Evolutionary conservation across 2,888 invertebrate genomes (phyloP), one percentile per base, ranked within the genome.

Genomic region (Chrysolina americana): DNA sequence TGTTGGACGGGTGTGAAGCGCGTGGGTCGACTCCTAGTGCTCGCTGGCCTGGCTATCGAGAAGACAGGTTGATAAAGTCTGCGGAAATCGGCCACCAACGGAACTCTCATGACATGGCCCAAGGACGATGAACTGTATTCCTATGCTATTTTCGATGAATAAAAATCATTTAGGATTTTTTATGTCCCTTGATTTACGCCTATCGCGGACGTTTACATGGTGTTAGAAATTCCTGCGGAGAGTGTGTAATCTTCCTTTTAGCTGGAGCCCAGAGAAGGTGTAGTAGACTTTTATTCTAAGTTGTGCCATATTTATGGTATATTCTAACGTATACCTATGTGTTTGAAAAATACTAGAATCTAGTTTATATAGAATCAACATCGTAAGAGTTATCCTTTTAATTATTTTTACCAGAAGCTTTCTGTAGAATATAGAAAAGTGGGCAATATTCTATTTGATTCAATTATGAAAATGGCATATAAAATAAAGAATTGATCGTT

Each of bases 1-100:
- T 87, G 88, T 88, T 87, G 87, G 86, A 88, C 88, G 85, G 87
- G 88, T 88, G 88, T 87, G 86, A 85, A 21, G 23, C 86, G 87
- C 87, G 87, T 87, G 87, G 88, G 87, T 83, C 84, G 87, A 85
- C 87, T 87, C 85, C 86, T 86, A 86, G 87, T 84, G 84, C 84
- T 77, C 77, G 78, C 73, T 62, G 73, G 78, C 69, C 71, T 65
- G 74, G 73, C 76, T 77, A 75, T 79, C 74, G 76, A 75, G 80
- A 77, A 79, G 81, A 82, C 81, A 83, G 81, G 82, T 82, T 78
- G 79, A 79, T 71, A 71, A 76, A 74, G 77, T 79, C 81, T 78
- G 81, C 81, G 81, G 81, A 82, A 81, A 80, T 81, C 81, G 81
- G 79, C 77, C 78, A 77, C 69, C 73, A 72, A 66, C 71, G 74